phyloP scores from a whole-genome alignment of 2,797 vertebrate species.

The Galaxias olidus region DNA sequence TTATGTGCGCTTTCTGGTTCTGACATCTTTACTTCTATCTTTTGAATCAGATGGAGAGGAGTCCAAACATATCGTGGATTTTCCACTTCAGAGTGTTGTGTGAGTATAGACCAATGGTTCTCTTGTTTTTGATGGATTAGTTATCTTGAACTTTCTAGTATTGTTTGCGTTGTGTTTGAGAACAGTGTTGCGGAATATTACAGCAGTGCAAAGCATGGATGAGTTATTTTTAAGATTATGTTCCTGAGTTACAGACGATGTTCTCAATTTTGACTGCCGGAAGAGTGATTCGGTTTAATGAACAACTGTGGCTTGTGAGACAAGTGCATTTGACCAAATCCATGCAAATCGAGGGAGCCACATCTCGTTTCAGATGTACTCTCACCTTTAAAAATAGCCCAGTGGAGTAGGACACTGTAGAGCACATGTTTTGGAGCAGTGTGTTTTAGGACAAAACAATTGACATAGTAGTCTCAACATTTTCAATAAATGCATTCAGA shows the following conservation, averaged over 20 bases:
- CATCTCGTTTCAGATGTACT: slow-evolving; percentile 34
- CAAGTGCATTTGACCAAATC: background rate
- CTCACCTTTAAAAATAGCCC: background rate
- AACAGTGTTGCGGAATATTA: no score
- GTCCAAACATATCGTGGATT: slow-evolving; percentile 97
- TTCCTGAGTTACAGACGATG: no score
- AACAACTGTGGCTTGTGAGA: slow-evolving; percentile 16
- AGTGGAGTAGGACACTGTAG: background rate
- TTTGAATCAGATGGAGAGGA: slow-evolving; percentile 89
- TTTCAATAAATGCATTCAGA: no score
- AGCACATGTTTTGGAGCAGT: no score
- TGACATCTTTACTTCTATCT: background rate
- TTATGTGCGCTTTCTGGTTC: background rate
- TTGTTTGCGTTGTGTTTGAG: no score
- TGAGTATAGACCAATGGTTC: slow-evolving; percentile 70
- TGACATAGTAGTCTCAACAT: no score
- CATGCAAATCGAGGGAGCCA: slow-evolving; percentile 61
- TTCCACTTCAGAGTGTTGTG: slow-evolving; percentile 96
- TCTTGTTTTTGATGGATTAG: no score
- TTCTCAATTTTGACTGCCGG: no score
- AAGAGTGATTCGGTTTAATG: background rate
- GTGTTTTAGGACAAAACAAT: no score
- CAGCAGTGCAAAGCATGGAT: no score
- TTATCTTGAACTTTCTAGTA: no score
- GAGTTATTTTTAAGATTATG: no score